Evolutionary conservation across 1,140 invertebrate genomes (phyloP).

Genomic region (Drosophila obscura): DNA sequence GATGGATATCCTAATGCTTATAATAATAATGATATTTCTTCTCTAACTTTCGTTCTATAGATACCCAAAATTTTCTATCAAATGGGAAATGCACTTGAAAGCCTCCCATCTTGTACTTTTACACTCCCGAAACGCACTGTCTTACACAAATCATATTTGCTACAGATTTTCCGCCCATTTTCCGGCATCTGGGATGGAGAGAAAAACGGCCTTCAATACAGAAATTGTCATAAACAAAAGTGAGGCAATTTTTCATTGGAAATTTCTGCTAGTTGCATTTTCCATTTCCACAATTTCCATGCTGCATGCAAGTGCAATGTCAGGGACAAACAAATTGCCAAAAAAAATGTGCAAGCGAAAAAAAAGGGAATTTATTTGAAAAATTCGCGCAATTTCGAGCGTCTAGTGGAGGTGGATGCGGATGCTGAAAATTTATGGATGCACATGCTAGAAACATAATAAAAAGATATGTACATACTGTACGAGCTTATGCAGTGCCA

Average conservation of each 20-base stretch:
- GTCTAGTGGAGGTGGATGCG: not conserved
- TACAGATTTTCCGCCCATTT: not conserved
- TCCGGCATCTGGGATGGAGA: not conserved
- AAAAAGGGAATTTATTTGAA: slow-evolving; percentile 63
- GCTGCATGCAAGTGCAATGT: slow-evolving; percentile 64
- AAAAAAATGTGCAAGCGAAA: slow-evolving; percentile 2
- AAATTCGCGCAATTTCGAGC: slow-evolving; percentile 6
- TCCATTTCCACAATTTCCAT: slow-evolving; percentile 30
- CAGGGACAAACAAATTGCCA: slow-evolving; percentile 52
- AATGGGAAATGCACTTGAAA: not conserved
- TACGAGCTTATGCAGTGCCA: slow-evolving; percentile 8
- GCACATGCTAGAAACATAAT: slow-evolving; percentile 67
- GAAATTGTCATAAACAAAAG: slow-evolving; percentile 56
- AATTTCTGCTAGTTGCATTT: slow-evolving; percentile 46
- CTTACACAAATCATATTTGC: slow-evolving; percentile 6
- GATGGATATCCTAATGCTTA: too few species aligned
- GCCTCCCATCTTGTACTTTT: not conserved
- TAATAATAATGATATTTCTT: too few species aligned
- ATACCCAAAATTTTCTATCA: too few species aligned
- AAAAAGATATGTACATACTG: slow-evolving; percentile 42
- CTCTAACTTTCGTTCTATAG: too few species aligned
- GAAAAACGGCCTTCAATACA: slow-evolving; percentile 13
- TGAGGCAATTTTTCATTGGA: slow-evolving; percentile 37
- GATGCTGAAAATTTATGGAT: slow-evolving; percentile 55
- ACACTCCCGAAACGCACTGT: slow-evolving; percentile 12